These are phyloP conservation scores for Cotesia glomerata DNA, from an alignment of 1,140 invertebrate species.

Conservation along the genomic window DNA sequence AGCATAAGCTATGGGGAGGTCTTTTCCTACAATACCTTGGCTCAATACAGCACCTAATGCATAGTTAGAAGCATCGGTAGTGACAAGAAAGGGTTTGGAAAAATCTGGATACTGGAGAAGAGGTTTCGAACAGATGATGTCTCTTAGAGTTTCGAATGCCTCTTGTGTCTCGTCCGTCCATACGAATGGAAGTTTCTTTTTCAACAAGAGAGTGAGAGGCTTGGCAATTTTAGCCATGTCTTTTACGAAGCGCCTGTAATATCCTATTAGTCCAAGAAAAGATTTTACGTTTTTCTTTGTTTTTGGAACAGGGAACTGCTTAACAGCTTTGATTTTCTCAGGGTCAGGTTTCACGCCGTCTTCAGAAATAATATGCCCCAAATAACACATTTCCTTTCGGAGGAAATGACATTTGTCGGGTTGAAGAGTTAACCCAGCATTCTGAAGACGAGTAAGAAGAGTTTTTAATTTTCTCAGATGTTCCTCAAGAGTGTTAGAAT, in stretches of 20 bases:
- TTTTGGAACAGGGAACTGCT: too few species aligned
- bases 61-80: constrained; percentile 3
- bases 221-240: neutral
- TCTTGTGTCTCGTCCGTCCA: constrained; percentile 59
- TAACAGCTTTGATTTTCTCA: too few species aligned
- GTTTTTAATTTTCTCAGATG: too few species aligned
- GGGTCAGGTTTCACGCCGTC: too few species aligned
- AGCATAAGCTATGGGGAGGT: neutral
- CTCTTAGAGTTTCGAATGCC: neutral
- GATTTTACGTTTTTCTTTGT: too few species aligned
- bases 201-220: neutral
- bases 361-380: too few species aligned
- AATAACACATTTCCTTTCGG: too few species aligned
- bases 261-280: too few species aligned
- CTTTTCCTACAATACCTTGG: neutral
- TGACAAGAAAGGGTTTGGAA: constrained; percentile 8
- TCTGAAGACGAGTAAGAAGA: too few species aligned
- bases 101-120: constrained; percentile 20
- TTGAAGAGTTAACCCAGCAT: too few species aligned
- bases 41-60: neutral
- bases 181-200: neutral
- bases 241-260: constrained; percentile 24
- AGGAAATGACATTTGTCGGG: too few species aligned
- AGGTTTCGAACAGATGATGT: neutral
- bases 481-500: too few species aligned